Evolutionary conservation across 35 echinoderm and acorn worm species (phyloP).

Genomic region (Acanthaster planci): DNA sequence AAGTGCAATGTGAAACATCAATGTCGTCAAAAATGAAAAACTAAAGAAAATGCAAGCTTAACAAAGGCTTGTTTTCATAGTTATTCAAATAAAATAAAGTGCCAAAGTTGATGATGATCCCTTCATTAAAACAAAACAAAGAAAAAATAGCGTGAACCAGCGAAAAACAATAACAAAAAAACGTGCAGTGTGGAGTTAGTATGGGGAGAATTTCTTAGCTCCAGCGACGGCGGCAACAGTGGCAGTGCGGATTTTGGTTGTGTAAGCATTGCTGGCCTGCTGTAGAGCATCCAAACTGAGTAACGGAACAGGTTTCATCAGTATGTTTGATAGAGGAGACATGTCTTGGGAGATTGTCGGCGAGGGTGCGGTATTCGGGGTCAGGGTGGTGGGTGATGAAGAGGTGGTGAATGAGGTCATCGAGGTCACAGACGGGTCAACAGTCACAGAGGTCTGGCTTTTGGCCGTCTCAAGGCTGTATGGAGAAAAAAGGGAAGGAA

Average conservation of each 20-base stretch:
- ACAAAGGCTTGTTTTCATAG: neutral
- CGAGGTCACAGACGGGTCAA: slow-evolving; percentile 61
- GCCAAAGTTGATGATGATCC: neutral
- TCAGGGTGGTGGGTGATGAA: slow-evolving; percentile 61
- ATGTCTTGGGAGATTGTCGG: slow-evolving; percentile 31
- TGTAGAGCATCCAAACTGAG: slow-evolving; percentile 54
- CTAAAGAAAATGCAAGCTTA: neutral
- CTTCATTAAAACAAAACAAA: slow-evolving; percentile 9
- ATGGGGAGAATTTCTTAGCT: slow-evolving; percentile 73
- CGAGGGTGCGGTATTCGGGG: slow-evolving; percentile 41
- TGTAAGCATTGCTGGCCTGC: slow-evolving; percentile 56
- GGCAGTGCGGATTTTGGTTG: slow-evolving; percentile 65
- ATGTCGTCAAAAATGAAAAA: slow-evolving; percentile 6
- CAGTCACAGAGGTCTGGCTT: slow-evolving; percentile 57
- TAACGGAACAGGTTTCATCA: slow-evolving; percentile 62
- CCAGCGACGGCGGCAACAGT: slow-evolving; percentile 37
- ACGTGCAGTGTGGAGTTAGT: slow-evolving; percentile 50
- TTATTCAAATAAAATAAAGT: neutral
- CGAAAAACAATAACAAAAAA: neutral
- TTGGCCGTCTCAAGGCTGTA: slow-evolving; percentile 76
- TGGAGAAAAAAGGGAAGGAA: slow-evolving; percentile 62
- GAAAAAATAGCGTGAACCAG: slow-evolving; percentile 21
- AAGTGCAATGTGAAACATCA: slow-evolving; percentile 7
- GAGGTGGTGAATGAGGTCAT: slow-evolving; percentile 61
- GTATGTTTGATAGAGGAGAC: slow-evolving; percentile 55